Percentiles rank a stretch among this genome's conserved stretches.
phyloP scores from a whole-genome alignment of 2,888 invertebrate genomes.

The Ophioninae sp. region DNA sequence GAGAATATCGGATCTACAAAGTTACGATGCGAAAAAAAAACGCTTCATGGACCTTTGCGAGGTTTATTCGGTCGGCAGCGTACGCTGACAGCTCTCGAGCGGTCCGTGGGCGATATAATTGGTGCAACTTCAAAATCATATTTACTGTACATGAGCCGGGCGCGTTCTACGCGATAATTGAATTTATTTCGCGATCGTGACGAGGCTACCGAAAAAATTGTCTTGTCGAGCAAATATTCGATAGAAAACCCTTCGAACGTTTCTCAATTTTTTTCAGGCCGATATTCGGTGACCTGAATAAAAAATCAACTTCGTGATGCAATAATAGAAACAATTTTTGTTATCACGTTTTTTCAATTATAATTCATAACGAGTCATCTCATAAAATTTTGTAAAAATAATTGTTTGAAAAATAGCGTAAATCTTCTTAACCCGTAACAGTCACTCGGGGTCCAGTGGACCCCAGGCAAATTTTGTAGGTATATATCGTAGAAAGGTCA shows the following conservation, averaged over 20 bases:
- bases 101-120: neutral
- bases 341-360: neutral
- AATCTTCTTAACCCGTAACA: no score
- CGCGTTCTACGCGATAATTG: neutral
- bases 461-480: no score
- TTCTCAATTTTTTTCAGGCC: neutral
- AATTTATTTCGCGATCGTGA: constrained; percentile 1
- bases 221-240: neutral
- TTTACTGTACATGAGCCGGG: neutral
- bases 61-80: neutral
- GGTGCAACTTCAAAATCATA: neutral
- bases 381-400: no score
- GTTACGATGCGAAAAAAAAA: neutral
- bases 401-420: no score
- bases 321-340: neutral
- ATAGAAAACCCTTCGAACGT: neutral
- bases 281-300: neutral
- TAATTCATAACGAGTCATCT: neutral
- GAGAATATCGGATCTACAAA: neutral
- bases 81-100: neutral
- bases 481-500: no score
- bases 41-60: constrained; percentile 5
- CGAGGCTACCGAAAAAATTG: neutral
- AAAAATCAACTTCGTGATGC: neutral
- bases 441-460: no score